Evolutionary conservation across 2,888 invertebrate genomes (phyloP), one percentile per base, ranked within the genome.

Genomic region (Neoitamus cyanurus): DNA sequence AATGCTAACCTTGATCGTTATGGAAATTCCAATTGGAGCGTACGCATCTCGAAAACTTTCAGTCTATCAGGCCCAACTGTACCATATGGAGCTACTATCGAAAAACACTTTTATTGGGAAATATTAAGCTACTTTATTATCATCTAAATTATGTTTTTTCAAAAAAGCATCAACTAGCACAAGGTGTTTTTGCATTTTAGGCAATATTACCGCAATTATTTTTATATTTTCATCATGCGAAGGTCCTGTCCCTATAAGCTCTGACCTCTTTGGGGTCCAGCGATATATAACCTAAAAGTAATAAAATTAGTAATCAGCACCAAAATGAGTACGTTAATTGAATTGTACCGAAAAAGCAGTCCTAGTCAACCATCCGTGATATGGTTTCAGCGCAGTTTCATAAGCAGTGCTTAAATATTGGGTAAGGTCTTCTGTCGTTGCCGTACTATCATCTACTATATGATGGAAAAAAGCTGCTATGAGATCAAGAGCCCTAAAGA

Each of bases 341-440:
- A n/a, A n/a, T 42, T 1, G 6, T 92, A 96, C 96, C 89, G 92
- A 92, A 90, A 96, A 95, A 77, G 96, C 90, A 91, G 95, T 94
- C 88, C 95, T 95, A 3, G 95, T 94, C 88, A 96, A 92, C 94
- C 96, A 96, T 86, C 94, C 95, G 88, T 96, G 96, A 89, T 95
- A 94, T 85, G 93, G 93, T 89, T 95, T 95, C 25, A 97, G 91
- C 42, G 95, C 94, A 78, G 93, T 93, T 87, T 94, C 93, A 89
- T 96, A 96, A 0, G 96, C 94, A 85, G 92, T 91, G 87, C 93
- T 93, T 78, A 95, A 92, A 89, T 94, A 93, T 28, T 92, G 92
- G 84, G 93, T 93, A 88, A 96, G 92, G 88, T 93, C 93, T 87
- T 94, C 93, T 31, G 90, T 85, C 3, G 25, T 58, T 11, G 84